Evolutionary conservation across 1,140 invertebrate species (phyloP), one percentile per base, ranked within the genome.

Genomic region (Wasmannia auropunctata): DNA sequence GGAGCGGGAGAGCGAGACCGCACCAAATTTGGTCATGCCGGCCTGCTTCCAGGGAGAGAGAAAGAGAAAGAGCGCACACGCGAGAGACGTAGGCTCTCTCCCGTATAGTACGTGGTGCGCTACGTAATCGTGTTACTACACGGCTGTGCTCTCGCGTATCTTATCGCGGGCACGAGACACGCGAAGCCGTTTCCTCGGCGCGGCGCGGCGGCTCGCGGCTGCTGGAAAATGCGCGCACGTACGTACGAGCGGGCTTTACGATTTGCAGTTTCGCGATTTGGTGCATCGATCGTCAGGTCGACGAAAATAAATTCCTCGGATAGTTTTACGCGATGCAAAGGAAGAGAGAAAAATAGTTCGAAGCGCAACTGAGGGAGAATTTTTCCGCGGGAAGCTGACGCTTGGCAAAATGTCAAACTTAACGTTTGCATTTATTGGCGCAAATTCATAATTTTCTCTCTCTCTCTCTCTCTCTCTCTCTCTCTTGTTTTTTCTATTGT

Each of bases 21-120:
- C 91, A 88, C 93, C 93, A 93, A 93, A 93, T 93, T 93, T 93
- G 92, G 93, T 92, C 91, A 92, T 93, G 87, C 75, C 88, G 67
- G 90, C 72, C 91, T 93, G 89, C 92, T 92, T 93, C 90, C 86
- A 92, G 88, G 67, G 86, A 75, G 49, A 54, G 67, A 70, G 6
- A 49, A 0, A 69, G 25, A 49, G 14, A 49, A 16, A 67, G 60
- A 63, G 4, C 14, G 8, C 8, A n/a, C n/a, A 8, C 6, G 7
- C 0, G 58, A 69, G 25, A 88, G 76, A 75, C 54, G 77, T 76
- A 86, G 87, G 86, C 79, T 91, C 87, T 91, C 89, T 6, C 34
- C n/a, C n/a, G n/a, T n/a, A 88, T 92, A 90, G 86, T 91, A 87
- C 72, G 83, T 22, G 28, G 28, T 72, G 11, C 70, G 89, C 84